phyloP scores from a whole-genome alignment of 2,888 invertebrate genomes.

The Koerneria pararmatus region DNA sequence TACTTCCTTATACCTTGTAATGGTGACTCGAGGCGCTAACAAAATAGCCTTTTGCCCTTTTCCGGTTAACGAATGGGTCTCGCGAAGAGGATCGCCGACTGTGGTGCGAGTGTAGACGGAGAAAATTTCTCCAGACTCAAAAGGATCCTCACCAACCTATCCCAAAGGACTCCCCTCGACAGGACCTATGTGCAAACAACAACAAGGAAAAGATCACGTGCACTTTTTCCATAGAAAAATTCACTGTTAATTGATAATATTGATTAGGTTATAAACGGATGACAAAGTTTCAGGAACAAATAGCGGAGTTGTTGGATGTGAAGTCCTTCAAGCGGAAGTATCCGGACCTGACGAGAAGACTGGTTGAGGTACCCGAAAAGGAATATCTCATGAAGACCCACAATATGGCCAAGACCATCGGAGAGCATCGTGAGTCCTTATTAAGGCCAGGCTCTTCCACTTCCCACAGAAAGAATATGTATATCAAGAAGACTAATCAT shows the following conservation, averaged over 20 bases:
- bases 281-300: constrained; percentile 74
- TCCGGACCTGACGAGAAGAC: constrained; percentile 57
- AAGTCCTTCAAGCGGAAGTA: constrained; percentile 90
- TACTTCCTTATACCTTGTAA: too few species aligned
- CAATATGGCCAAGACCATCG: constrained; percentile 23
- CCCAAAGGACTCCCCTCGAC: too few species aligned
- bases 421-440: constrained; percentile 28
- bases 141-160: too few species aligned
- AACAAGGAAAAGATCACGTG: too few species aligned
- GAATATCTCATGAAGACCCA: constrained; percentile 16
- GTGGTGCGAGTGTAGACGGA: too few species aligned
- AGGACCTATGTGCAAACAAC: too few species aligned
- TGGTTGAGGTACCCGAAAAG: constrained; percentile 63
- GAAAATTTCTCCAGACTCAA: too few species aligned
- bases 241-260: background rate
- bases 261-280: background rate
- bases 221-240: background rate
- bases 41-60: too few species aligned
- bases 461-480: background rate
- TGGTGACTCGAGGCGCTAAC: too few species aligned
- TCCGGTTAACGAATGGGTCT: too few species aligned
- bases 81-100: too few species aligned
- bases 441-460: too few species aligned
- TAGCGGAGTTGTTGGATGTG: constrained; percentile 86
- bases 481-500: constrained; percentile 6